Percentiles rank a stretch among this genome's conserved stretches.
These are phyloP conservation scores for Bombus waltoni DNA, from an alignment of 1,140 invertebrate genomes.

Conservation along the genomic window DNA sequence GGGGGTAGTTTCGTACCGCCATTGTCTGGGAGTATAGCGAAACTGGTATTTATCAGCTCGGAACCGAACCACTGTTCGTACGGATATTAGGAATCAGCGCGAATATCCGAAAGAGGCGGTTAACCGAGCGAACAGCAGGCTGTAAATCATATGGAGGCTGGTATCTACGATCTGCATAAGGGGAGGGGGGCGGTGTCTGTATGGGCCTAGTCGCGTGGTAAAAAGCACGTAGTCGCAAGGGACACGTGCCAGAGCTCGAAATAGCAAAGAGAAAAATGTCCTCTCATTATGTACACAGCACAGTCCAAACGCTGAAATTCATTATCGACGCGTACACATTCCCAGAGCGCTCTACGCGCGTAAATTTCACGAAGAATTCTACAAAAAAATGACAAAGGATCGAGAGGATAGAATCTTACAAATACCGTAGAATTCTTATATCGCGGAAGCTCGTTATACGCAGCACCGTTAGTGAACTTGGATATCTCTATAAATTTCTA, in stretches of 20 bases:
- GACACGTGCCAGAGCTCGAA: conserved; percentile 51
- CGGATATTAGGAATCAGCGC: background rate
- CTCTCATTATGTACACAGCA: too few species aligned
- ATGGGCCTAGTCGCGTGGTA: background rate
- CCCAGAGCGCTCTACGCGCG: too few species aligned
- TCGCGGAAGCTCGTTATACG: too few species aligned
- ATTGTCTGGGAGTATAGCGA: background rate
- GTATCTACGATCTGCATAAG: conserved; percentile 4
- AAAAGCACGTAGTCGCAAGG: conserved; percentile 40
- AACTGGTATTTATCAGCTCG: background rate
- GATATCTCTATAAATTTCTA: too few species aligned
- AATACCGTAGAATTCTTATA: too few species aligned
- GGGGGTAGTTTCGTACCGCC: background rate
- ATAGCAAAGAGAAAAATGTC: background rate
- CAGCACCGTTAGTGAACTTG: too few species aligned
- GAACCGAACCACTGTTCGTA: background rate
- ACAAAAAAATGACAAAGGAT: too few species aligned
- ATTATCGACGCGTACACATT: too few species aligned
- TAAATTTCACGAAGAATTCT: too few species aligned
- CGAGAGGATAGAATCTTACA: too few species aligned
- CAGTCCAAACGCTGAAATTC: too few species aligned
- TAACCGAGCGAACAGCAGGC: background rate
- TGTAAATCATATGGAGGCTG: conserved; percentile 5
- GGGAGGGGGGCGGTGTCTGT: conserved; percentile 13
- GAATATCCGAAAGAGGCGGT: background rate